Evolutionary conservation across 1,140 invertebrate species (phyloP).

Genomic region (Pseudomyrmex concolor): DNA sequence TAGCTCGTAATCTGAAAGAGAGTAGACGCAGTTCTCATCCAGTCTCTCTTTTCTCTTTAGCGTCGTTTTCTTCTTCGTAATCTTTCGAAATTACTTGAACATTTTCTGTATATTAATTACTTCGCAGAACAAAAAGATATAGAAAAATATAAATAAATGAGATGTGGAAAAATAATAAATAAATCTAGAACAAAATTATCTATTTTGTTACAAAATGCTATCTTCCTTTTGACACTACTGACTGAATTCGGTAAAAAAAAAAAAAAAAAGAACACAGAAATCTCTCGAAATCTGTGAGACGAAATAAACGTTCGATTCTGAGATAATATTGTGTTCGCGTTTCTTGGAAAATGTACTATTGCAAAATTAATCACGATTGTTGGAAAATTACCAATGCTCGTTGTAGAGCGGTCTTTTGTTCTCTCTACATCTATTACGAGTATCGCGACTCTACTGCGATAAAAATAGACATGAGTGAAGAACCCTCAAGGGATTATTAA

Average conservation of each 20-base stretch:
- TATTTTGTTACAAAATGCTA: not conserved
- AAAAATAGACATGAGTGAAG: not conserved
- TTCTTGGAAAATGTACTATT: not conserved
- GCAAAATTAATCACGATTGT: conserved; percentile 1
- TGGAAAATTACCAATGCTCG: not conserved
- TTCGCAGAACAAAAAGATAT: not conserved
- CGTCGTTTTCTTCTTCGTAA: not conserved
- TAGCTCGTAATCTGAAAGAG: conserved; percentile 40
- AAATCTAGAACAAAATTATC: too few relatives aligned
- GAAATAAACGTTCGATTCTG: too few relatives aligned
- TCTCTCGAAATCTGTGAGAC: too few relatives aligned
- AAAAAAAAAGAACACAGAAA: too few relatives aligned
- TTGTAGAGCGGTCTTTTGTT: not conserved
- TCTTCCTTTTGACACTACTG: too few relatives aligned
- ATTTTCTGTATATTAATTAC: conserved; percentile 14
- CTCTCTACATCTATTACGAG: not conserved
- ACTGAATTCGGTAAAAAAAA: too few relatives aligned
- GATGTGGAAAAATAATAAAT: not conserved
- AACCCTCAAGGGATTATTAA: conserved; percentile 34
- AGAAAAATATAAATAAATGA: too few relatives aligned
- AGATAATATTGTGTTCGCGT: not conserved
- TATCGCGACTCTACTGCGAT: not conserved
- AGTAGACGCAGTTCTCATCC: conserved; percentile 10
- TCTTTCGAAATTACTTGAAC: not conserved
- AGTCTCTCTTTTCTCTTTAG: not conserved